These are phyloP conservation scores for Idaea dimidiata DNA, from an alignment of 2,888 invertebrate species.

Conservation along the genomic window DNA sequence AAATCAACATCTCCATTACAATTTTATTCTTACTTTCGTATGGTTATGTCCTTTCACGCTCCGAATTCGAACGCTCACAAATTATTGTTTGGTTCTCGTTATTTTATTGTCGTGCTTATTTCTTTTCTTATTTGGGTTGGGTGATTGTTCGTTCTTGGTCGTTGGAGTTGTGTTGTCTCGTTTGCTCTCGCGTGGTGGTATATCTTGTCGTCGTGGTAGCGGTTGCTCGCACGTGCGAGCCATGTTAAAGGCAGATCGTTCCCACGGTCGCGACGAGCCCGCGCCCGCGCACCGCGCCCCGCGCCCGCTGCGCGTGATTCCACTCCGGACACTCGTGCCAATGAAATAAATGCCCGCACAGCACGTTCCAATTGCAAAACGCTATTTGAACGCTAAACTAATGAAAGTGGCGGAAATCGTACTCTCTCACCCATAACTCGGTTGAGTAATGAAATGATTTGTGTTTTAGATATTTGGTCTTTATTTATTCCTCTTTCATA, in stretches of 20 bases:
- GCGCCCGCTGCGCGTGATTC: constrained; percentile 61
- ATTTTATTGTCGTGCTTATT: constrained; percentile 56
- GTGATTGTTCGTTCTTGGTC: constrained; percentile 17
- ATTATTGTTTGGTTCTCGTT: constrained; percentile 71
- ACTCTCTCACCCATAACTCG: constrained; percentile 40
- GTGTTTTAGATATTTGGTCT: constrained; percentile 5
- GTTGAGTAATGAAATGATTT: constrained; percentile 28
- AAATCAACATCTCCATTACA: constrained; percentile 72
- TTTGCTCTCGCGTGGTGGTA: constrained; percentile 43
- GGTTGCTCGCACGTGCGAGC: constrained; percentile 75
- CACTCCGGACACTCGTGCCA: constrained; percentile 63
- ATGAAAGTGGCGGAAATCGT: constrained; percentile 66
- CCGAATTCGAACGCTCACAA: constrained; percentile 71
- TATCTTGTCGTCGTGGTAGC: constrained; percentile 54
- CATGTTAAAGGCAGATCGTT: constrained; percentile 79
- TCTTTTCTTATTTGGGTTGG: constrained; percentile 39
- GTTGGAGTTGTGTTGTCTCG: constrained; percentile 39
- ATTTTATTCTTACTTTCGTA: constrained; percentile 66
- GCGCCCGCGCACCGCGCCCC: constrained; percentile 37
- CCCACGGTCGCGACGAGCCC: constrained; percentile 66
- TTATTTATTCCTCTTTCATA: background rate
- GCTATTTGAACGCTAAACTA: constrained; percentile 54
- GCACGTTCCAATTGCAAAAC: constrained; percentile 76
- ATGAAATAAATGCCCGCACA: constrained; percentile 74
- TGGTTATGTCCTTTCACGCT: constrained; percentile 66